A percentile compares a stretch with the other conserved stretches of the same genome.
Conservation (phyloP, 92 coral and sea anemone genomes). For the Hydrozoanthus gracilis region DNA sequence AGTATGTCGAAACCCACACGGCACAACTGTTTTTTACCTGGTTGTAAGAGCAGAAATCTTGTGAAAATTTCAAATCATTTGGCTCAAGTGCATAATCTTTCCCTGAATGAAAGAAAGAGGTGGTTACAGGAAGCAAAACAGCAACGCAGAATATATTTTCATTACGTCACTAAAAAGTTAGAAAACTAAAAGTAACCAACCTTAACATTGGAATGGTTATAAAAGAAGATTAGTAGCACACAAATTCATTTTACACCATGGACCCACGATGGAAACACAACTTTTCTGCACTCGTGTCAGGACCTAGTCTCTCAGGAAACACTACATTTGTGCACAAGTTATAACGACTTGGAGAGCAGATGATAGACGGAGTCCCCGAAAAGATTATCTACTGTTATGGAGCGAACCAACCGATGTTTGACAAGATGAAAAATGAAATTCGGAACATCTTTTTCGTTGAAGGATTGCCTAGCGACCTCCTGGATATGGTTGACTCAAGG, state of each 20-base stretch:
- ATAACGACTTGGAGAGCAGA: constrained; percentile 38
- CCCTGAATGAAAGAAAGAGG: constrained; percentile 20
- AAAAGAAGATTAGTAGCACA: not conserved
- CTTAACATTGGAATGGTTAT: not conserved
- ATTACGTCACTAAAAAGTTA: not conserved
- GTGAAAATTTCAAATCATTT: constrained; percentile 58
- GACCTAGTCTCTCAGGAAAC: constrained; percentile 49
- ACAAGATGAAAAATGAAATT: not conserved
- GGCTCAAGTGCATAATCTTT: constrained; percentile 49
- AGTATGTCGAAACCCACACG: constrained; percentile 27
- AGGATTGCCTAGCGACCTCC: not conserved
- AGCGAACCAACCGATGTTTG: constrained; percentile 39
- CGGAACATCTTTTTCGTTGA: not conserved
- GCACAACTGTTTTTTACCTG: constrained; percentile 37
- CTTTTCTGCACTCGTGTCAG: constrained; percentile 55
- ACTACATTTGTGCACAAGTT: constrained; percentile 53
- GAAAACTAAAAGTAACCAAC: not conserved
- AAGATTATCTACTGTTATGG: constrained; percentile 58
- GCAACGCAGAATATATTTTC: constrained; percentile 7
- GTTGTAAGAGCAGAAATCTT: constrained; percentile 51
- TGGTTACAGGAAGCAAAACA: constrained; percentile 48
- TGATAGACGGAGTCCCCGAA: constrained; percentile 55
- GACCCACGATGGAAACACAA: constrained; percentile 49
- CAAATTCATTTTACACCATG: constrained; percentile 46
- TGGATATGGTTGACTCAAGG: not conserved